Evolutionary conservation across 2,888 invertebrate genomes (phyloP).

Genomic region (Morpho achilles): DNA sequence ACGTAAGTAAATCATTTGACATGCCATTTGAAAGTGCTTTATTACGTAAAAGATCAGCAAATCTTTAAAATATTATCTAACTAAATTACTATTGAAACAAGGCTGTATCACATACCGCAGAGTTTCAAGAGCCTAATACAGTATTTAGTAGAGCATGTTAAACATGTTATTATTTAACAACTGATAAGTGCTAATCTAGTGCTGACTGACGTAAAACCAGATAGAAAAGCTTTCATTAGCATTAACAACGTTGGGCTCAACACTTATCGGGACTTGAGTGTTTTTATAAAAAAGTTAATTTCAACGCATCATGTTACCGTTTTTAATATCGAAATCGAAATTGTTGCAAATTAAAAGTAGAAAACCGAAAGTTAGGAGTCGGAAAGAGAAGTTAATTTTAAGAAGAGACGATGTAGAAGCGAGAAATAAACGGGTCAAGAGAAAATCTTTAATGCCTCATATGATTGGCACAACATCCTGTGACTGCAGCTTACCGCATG

Average conservation of each 20-base stretch:
- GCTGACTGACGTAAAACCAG: constrained; percentile 26
- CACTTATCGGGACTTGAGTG: background rate
- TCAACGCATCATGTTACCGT: constrained; percentile 49
- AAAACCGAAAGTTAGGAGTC: constrained; percentile 39
- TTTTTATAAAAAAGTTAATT: background rate
- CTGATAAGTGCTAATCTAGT: constrained; percentile 41
- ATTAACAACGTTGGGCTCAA: constrained; percentile 23
- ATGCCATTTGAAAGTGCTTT: too few relatives aligned
- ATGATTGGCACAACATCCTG: constrained; percentile 43
- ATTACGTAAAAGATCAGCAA: background rate
- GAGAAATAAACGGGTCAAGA: constrained; percentile 41
- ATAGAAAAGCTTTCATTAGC: constrained; percentile 22
- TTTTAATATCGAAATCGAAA: constrained; percentile 63
- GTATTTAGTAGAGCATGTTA: constrained; percentile 43
- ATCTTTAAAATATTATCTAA: background rate
- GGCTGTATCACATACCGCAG: too few relatives aligned
- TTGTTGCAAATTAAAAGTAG: constrained; percentile 50
- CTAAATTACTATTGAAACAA: too few relatives aligned
- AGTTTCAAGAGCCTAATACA: constrained; percentile 32
- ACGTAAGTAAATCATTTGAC: too few relatives aligned
- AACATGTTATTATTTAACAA: constrained; percentile 26
- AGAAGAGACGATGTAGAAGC: constrained; percentile 45
- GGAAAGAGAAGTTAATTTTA: constrained; percentile 41
- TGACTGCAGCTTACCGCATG: constrained; percentile 59
- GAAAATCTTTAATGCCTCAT: constrained; percentile 38